Base-by-base conservation (phyloP, 2,888 invertebrate species). In the Thymelicus lineola region DNA sequence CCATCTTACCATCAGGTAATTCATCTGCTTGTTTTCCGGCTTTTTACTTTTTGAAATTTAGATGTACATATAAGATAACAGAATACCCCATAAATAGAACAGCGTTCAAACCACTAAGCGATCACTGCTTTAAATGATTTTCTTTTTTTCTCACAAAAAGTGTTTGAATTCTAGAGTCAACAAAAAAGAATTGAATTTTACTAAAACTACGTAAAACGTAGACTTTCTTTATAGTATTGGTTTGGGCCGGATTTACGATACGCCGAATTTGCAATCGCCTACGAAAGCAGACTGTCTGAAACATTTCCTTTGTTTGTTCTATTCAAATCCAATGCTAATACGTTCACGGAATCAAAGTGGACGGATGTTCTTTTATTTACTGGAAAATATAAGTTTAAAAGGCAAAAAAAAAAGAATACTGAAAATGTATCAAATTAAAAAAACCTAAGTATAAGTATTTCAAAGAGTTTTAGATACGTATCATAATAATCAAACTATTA, bases 321-420 rank as follows among this genome's bases (percentile, higher is more conserved):
- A 93, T 93, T 93, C 93, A 93, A 93, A 93, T 93, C 83, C 86
- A 87, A 91, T 93, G 91, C 91, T 91, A 92, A 92, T 92, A 91
- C 90, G 88, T 90, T 89, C 84, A 86, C 85, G 82, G 90, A 91
- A 92, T 91, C 91, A 90, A 90, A 91, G 89, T 87, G 86, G 87
- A 86, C 88, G 87, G 86, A 88, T 88, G 88, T 86, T 90, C 86
- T 86, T 86, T 87, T 89, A 89, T 89, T 86, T 87, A 81, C 83
- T 80, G 81, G 83, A 82, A 85, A 88, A 85, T 83, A 85, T 82
- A 89, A 87, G 88, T 87, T 87, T 86, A 82, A 60, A 65, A 66
- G 64, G 63, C 28, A 28, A 68, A 74, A 72, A 48, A 48, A 64
- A 53, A 38, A 42, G 0, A 10, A 9, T 3, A 10, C 4, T 42